phyloP scores from a whole-genome alignment of 1,140 invertebrate species.

The Bombyx mori region DNA sequence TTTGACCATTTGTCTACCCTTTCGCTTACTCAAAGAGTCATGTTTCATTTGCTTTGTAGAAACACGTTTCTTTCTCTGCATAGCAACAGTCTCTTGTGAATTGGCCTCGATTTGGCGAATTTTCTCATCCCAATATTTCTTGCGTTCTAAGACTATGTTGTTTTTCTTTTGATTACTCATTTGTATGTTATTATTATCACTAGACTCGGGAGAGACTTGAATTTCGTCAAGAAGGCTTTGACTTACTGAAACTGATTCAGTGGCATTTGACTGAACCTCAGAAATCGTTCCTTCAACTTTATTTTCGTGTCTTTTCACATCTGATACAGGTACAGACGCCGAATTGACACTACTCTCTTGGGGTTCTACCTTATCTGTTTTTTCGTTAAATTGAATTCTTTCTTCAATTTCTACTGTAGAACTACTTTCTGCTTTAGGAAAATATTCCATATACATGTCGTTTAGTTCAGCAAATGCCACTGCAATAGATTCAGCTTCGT shows the following conservation, averaged over 20 bases:
- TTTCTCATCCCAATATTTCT: constrained; percentile 69
- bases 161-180: constrained; percentile 39
- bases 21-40: constrained; percentile 62
- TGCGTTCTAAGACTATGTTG: constrained; percentile 65
- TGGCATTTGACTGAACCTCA: constrained; percentile 66
- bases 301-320: constrained; percentile 64
- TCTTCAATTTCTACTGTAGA: constrained; percentile 21
- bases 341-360: constrained; percentile 49
- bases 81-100: constrained; percentile 43
- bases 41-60: constrained; percentile 46
- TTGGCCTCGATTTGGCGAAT: constrained; percentile 58
- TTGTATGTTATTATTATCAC: constrained; percentile 10
- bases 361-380: constrained; percentile 17
- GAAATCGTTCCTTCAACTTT: constrained; percentile 62
- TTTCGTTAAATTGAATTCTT: constrained; percentile 25
- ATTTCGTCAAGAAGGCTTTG: constrained; percentile 46
- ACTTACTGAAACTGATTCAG: constrained; percentile 70
- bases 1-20: constrained; percentile 58
- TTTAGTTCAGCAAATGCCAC: constrained; percentile 61
- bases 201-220: constrained; percentile 20
- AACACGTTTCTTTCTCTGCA: constrained; percentile 42
- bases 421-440: constrained; percentile 31
- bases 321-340: constrained; percentile 62
- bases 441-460: constrained; percentile 49
- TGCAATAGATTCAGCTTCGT: constrained; percentile 44